A percentile compares a stretch with the other conserved stretches of the same genome.
Conservation (phyloP, 1,140 invertebrate genomes). For the Lepidurus couesii region DNA sequence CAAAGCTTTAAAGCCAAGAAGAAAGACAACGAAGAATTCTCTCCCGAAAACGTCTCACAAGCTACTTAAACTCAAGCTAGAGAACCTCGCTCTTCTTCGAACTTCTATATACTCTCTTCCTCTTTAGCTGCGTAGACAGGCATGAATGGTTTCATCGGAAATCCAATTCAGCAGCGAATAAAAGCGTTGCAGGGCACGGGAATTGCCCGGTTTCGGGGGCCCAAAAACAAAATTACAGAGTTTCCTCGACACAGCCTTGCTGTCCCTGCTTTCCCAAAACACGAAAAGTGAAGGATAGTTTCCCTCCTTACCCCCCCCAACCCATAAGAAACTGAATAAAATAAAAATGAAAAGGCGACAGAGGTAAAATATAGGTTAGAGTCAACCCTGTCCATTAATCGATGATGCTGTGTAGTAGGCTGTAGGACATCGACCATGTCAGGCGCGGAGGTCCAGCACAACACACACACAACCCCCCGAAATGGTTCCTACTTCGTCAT, state of each 20-base stretch:
- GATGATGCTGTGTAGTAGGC: not conserved
- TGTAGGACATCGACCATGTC: not conserved
- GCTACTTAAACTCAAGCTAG: not conserved
- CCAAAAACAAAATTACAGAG: not conserved
- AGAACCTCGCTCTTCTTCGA: not conserved
- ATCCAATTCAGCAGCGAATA: not conserved
- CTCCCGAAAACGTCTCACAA: not conserved
- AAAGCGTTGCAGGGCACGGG: not conserved
- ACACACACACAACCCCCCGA: no score
- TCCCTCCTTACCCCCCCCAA: not conserved
- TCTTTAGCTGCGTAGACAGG: not conserved
- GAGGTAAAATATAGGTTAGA: not conserved
- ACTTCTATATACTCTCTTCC: not conserved
- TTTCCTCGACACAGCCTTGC: not conserved
- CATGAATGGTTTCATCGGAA: constrained; percentile 19
- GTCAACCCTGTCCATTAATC: constrained; percentile 2
- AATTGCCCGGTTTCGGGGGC: not conserved
- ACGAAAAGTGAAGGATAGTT: not conserved
- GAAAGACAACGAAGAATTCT: not conserved
- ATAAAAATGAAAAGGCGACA: not conserved
- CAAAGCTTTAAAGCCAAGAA: not conserved
- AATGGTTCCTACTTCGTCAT: not conserved
- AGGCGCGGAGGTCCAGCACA: no score
- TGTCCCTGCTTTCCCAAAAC: not conserved
- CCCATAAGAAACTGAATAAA: not conserved